Evolutionary conservation across 2,888 invertebrate genomes (phyloP), one percentile per base, ranked within the genome.

Genomic region (Lepas anatifera): DNA sequence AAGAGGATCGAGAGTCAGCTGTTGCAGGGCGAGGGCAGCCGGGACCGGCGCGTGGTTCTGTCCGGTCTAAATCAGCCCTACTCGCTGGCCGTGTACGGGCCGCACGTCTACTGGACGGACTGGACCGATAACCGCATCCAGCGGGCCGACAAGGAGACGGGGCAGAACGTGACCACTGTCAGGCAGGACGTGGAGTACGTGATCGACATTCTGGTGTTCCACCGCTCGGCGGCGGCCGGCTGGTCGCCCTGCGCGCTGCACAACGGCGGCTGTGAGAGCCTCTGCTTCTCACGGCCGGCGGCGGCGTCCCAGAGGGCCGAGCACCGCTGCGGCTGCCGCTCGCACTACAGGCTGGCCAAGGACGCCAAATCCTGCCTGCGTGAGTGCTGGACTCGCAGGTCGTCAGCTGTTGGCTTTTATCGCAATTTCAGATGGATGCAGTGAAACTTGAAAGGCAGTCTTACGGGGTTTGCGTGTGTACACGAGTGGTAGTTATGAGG

Each of bases 51-150:
- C 70, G 71, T 71, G 8, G 69, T 90, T 66, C 84, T 85, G 46
- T 85, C 85, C 25, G 84, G 87, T 74, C 83, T 88, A n/a, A 87
- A 85, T 8, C 82, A 84, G 72, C 93, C 92, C 0, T 87, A 87
- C 75, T 89, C 90, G 0, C 83, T 96, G 67, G 87, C 93, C 0
- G 81, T 92, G 67, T 88, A 89, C 77, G 85, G 79, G 77, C 83
- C 95, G 76, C 87, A 84, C 76, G 86, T 97, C 69, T 96, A 90
- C 80, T 97, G 95, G 95, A 90, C 91, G 11, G 95, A 97, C 79
- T 91, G 91, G 89, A 89, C 88, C 76, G 89, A 90, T 2, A 89
- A 89, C 1, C 85, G 89, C 68, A 89, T 96, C 74, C 90, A 92
- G 77, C 82, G 88, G 27, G 90, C 89, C 0, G 84, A 87, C 72